These are phyloP conservation scores for Hucho hucho DNA, from an alignment of 2,113 vertebrate species.

Conservation along the genomic window DNA sequence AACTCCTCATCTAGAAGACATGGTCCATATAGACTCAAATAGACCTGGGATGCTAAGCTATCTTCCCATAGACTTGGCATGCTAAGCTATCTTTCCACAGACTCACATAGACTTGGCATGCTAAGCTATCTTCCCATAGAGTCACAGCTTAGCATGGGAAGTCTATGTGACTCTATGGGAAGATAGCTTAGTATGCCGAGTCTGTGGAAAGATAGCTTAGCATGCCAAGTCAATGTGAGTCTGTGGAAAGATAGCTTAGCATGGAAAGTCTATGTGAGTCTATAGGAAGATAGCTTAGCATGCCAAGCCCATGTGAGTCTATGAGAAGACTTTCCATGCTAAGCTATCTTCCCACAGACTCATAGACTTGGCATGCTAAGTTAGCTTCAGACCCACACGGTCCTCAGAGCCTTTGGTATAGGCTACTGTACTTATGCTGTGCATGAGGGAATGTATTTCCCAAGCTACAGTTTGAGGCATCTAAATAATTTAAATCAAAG, in stretches of 20 bases:
- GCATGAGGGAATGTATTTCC: neutral
- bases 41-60: neutral
- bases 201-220: too few species aligned
- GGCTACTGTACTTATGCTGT: neutral
- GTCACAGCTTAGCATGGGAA: neutral
- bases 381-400: neutral
- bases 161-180: too few species aligned
- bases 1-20: neutral
- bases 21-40: neutral
- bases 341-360: neutral
- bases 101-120: neutral
- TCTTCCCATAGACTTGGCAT: neutral
- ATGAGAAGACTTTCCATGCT: neutral
- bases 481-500: slow-evolving; percentile 59
- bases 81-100: neutral
- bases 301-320: neutral
- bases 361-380: neutral
- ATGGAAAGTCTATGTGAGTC: too few species aligned
- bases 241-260: too few species aligned
- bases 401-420: neutral
- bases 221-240: too few species aligned
- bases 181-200: too few species aligned
- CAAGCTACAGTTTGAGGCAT: slow-evolving; percentile 34
- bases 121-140: neutral
- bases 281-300: neutral